phyloP scores from a whole-genome alignment of 2,113 vertebrate species.

The Daboia siamensis region DNA sequence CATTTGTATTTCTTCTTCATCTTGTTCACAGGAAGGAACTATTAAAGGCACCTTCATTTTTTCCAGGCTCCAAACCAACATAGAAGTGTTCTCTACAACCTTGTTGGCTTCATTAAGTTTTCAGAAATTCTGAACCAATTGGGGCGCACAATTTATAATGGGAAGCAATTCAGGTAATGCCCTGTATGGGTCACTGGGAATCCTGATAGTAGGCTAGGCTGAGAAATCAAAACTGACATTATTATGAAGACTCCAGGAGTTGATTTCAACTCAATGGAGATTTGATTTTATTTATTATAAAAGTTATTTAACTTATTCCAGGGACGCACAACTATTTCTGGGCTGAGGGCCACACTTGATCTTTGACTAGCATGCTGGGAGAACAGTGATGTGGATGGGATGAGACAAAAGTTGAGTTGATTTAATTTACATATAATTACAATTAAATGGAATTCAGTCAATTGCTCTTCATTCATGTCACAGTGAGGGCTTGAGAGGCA shows the following conservation, averaged over 20 bases:
- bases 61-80: neutral
- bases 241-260: neutral
- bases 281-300: neutral
- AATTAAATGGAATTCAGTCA: neutral
- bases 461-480: neutral
- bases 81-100: neutral
- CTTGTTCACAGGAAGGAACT: neutral
- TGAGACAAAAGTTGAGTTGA: neutral
- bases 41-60: neutral
- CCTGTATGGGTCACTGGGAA: neutral
- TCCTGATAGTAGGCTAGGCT: neutral
- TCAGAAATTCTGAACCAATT: neutral
- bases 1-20: neutral
- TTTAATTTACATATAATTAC: neutral
- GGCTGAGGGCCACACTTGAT: neutral
- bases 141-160: neutral
- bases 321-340: neutral
- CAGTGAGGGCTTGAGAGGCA: neutral
- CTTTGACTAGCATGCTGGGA: neutral
- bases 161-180: neutral
- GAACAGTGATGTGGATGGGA: neutral
- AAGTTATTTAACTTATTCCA: neutral
- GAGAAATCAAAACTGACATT: neutral
- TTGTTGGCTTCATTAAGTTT: neutral
- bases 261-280: neutral